phyloP scores from a whole-genome alignment of 2,888 invertebrate genomes.

The Thereva unica region DNA sequence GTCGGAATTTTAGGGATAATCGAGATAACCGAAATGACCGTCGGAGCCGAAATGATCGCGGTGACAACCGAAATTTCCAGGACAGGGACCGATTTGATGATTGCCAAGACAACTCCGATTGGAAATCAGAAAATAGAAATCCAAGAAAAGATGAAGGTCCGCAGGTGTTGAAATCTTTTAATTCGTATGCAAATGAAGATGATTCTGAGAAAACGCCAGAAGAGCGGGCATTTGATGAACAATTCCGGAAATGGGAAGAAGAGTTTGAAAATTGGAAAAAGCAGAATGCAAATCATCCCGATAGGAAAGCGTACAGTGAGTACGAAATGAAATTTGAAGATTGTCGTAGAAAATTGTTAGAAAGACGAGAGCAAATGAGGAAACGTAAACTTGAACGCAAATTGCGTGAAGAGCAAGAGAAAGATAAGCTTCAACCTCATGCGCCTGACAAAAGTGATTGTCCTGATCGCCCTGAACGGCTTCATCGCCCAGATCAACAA shows the following conservation, averaged over 20 bases:
- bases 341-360: constrained; percentile 76
- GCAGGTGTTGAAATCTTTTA: background rate
- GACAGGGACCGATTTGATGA: constrained; percentile 29
- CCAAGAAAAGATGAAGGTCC: background rate
- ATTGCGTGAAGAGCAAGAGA: constrained; percentile 24
- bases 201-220: constrained; percentile 56
- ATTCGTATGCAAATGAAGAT: background rate
- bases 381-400: constrained; percentile 57
- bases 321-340: constrained; percentile 89
- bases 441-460: constrained; percentile 1
- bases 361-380: constrained; percentile 81
- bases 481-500: background rate
- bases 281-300: constrained; percentile 89
- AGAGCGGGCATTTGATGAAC: constrained; percentile 83
- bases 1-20: constrained; percentile 30
- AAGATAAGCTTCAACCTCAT: constrained; percentile 35
- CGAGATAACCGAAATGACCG: constrained; percentile 31
- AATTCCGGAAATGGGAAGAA: constrained; percentile 89
- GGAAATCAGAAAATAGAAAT: background rate
- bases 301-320: constrained; percentile 80
- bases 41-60: constrained; percentile 37
- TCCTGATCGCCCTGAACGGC: constrained; percentile 8
- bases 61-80: constrained; percentile 34
- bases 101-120: constrained; percentile 53
- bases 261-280: constrained; percentile 91